Percentiles rank a stretch among this genome's conserved stretches.
These are phyloP conservation scores for Leptoclinus maculatus DNA, from an alignment of 2,797 vertebrate species.

Conservation along the genomic window DNA sequence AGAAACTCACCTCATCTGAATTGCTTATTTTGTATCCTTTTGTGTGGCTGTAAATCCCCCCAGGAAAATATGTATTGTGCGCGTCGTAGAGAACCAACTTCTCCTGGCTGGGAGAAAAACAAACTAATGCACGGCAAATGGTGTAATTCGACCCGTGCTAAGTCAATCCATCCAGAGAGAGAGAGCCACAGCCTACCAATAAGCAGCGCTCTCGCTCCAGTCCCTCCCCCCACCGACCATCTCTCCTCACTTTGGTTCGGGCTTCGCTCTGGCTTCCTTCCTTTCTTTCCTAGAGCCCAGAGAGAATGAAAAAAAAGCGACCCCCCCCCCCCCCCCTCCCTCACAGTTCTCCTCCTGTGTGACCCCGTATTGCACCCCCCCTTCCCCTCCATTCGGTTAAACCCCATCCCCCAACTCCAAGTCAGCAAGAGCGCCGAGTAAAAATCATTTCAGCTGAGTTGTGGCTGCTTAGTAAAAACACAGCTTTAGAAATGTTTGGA, in stretches of 20 bases:
- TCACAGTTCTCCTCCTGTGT: slow-evolving; percentile 68
- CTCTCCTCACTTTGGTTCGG: slow-evolving; percentile 64
- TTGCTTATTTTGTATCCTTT: slow-evolving; percentile 69
- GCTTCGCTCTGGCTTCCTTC: slow-evolving; percentile 74
- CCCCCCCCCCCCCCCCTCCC: slow-evolving; percentile 63
- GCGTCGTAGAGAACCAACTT: slow-evolving; percentile 78
- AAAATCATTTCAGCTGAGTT: slow-evolving; percentile 78
- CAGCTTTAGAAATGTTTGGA: slow-evolving; percentile 57
- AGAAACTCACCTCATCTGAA: slow-evolving; percentile 87
- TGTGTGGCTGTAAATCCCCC: slow-evolving; percentile 63
- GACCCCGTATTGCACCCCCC: slow-evolving; percentile 79
- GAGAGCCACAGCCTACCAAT: slow-evolving; percentile 77
- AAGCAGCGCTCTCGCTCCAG: slow-evolving; percentile 73
- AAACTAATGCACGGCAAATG: slow-evolving; percentile 88
- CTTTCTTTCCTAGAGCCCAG: slow-evolving; percentile 75
- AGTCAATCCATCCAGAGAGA: slow-evolving; percentile 85
- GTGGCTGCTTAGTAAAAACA: slow-evolving; percentile 66
- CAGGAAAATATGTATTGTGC: slow-evolving; percentile 25
- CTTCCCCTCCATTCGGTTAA: slow-evolving; percentile 50
- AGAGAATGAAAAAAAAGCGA: slow-evolving; percentile 66
- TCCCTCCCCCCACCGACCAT: slow-evolving; percentile 80
- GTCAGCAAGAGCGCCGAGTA: slow-evolving; percentile 77
- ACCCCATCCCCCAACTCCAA: slow-evolving; percentile 77
- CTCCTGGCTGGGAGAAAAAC: slow-evolving; percentile 85
- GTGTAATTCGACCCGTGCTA: slow-evolving; percentile 91